A percentile compares a stretch with the other conserved stretches of the same genome.
These are phyloP conservation scores for Nasonia vitripennis DNA, from an alignment of 1,140 invertebrate genomes.

Conservation along the genomic window DNA sequence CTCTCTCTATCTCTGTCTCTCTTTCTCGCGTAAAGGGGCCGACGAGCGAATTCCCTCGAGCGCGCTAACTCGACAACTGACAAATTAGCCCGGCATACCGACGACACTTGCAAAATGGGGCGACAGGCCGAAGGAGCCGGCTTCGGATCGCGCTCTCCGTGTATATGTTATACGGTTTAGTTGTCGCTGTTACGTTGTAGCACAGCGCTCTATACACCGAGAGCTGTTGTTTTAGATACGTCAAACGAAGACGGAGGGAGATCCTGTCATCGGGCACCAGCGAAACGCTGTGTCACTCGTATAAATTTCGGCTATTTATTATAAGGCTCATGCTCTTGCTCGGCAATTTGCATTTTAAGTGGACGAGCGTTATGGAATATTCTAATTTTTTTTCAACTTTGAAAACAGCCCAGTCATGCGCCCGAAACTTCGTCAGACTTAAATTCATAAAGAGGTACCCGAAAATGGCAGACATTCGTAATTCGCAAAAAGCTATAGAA, in stretches of 20 bases:
- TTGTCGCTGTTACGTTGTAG: no score
- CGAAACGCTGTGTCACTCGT: conserved; percentile 46
- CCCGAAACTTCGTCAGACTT: no score
- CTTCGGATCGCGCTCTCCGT: background rate
- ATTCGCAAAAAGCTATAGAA: no score
- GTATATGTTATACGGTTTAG: background rate
- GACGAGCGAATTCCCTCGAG: conserved; percentile 68
- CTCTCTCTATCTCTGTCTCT: no score
- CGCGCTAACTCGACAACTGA: conserved; percentile 76
- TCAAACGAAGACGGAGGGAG: conserved; percentile 25
- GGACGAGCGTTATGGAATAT: background rate
- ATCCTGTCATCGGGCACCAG: conserved; percentile 45
- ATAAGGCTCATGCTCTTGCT: background rate
- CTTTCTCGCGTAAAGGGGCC: conserved; percentile 53
- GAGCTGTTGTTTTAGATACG: background rate
- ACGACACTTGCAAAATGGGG: conserved; percentile 76
- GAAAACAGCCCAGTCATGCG: no score
- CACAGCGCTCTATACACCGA: background rate
- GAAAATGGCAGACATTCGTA: no score
- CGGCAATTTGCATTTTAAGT: conserved; percentile 45
- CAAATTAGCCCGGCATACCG: conserved; percentile 75
- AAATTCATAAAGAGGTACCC: no score
- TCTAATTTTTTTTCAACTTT: no score
- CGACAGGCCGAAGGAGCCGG: conserved; percentile 66
- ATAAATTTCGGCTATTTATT: conserved; percentile 49